Conservation (phyloP, 2,888 invertebrate species). For the Eupithecia pulchellata region DNA sequence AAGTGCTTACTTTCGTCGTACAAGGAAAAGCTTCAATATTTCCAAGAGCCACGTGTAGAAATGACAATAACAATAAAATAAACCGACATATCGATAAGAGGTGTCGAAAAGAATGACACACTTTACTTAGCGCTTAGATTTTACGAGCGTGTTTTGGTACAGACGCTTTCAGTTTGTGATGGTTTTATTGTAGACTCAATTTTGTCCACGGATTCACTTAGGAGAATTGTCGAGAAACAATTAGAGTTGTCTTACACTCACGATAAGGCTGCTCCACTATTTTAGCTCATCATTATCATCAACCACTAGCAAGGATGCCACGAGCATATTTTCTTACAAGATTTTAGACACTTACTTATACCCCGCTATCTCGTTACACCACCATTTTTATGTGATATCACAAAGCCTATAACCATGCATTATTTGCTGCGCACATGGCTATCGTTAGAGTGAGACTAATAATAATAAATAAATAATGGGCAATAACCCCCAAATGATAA, state of each 20-base stretch:
- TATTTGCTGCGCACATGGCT: no score
- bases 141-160: conserved; percentile 29
- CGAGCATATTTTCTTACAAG: no score
- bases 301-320: no score
- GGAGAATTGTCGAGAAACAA: neutral
- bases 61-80: conserved; percentile 34
- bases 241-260: neutral
- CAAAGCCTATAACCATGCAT: no score
- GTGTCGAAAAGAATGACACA: conserved; percentile 34
- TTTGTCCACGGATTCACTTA: neutral
- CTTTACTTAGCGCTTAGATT: conserved; percentile 28
- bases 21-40: conserved; percentile 28
- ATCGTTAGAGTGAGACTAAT: no score
- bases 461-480: no score
- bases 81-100: conserved; percentile 31
- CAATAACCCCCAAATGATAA: no score
- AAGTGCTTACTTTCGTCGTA: conserved; percentile 9
- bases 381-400: no score
- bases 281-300: no score
- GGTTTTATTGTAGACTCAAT: neutral
- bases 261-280: neutral
- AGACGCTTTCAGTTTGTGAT: conserved; percentile 11
- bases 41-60: conserved; percentile 17
- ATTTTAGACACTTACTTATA: no score
- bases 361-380: no score